Base-by-base conservation (phyloP, 2,888 invertebrate species). In the Agriopis leucophaearia region DNA sequence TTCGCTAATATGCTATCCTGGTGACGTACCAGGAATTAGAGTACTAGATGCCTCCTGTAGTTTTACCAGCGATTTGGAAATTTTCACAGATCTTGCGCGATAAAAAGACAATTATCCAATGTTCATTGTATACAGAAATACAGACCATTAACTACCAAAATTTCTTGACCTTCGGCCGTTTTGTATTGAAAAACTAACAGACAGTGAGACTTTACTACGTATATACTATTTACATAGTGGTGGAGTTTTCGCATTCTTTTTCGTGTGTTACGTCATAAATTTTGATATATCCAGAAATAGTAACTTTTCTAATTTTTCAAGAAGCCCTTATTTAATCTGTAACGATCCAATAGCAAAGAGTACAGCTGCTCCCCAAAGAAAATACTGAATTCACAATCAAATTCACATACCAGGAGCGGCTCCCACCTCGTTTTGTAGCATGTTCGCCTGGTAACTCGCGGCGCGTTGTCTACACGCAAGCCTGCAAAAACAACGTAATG, bases 381-480 rank as follows among this genome's bases (percentile, higher is more conserved):
- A 64, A 45, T 42, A 52, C 58, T 52, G 51, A 58, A 58, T 57
- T 42, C 44, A 45, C 59, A 59, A 65, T 65, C 45, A 51, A 52
- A 58, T 52, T 40, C 66, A 70, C 66, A 61, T 76, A 72, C 75
- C 71, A 74, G 72, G 74, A 72, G 75, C 67, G 64, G 64, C 68
- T 51, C 88, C 89, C 89, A 86, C 90, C 91, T 86, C 91, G 91
- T 83, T 86, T 77, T 86, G 84, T 85, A 82, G 82, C 85, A 84
- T 89, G 83, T 86, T 85, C 85, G 86, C 90, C 91, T 91, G 84
- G 91, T 91, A 89, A 81, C 88, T 85, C 81, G 83, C 82, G 80
- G 56, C 81, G 82, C 86, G 83, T 85, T 86, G 86, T 87, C 88
- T 88, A 88, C 92, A 92, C 91, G 92, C 92, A 88, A 91, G 78